Conservation (phyloP, 2,888 invertebrate genomes). For the Zygogramma bicolorata region DNA sequence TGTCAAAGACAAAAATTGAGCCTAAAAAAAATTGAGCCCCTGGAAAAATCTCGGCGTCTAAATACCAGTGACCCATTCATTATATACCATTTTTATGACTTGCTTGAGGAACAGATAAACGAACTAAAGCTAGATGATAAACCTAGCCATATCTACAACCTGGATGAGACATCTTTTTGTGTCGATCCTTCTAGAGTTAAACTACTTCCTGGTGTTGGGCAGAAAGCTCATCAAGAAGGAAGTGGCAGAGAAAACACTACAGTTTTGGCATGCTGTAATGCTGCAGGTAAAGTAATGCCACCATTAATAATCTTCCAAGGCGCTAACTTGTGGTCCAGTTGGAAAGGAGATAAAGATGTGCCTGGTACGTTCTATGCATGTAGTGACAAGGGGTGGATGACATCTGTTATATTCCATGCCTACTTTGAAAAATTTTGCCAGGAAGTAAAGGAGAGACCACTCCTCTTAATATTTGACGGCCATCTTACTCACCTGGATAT, state of each 20-base stretch:
- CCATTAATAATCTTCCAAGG: not conserved
- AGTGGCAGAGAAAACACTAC: not conserved
- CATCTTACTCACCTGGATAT: not conserved
- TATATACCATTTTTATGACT: not conserved
- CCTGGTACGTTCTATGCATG: not conserved
- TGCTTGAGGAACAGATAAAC: not conserved
- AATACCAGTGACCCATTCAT: not conserved
- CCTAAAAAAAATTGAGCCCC: not conserved
- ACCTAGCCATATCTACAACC: not conserved
- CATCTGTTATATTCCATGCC: not conserved
- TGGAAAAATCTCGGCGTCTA: not conserved
- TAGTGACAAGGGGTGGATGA: not conserved
- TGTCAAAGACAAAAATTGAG: not conserved
- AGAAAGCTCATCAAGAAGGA: not conserved
- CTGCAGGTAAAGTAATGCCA: not conserved
- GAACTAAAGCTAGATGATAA: not conserved
- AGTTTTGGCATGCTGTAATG: not conserved
- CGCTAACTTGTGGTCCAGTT: not conserved
- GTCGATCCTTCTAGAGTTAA: not conserved
- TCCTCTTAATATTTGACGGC: not conserved
- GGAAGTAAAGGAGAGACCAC: not conserved
- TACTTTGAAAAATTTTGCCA: not conserved
- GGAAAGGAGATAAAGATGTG: no score
- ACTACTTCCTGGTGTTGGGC: not conserved
- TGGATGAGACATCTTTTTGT: not conserved